Base-by-base conservation (phyloP, 2,797 vertebrate genomes). In the Lithobates pipiens region DNA sequence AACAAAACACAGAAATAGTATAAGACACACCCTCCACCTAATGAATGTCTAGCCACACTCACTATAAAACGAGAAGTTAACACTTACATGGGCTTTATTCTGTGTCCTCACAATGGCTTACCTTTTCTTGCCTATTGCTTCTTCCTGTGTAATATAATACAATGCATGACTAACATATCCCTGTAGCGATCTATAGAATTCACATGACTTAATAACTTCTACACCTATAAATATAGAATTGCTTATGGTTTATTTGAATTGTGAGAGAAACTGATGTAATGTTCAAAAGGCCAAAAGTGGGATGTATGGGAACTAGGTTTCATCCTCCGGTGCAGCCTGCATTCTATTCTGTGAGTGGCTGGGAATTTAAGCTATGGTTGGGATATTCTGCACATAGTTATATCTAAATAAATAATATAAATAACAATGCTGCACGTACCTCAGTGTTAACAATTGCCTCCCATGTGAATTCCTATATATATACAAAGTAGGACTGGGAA, bases 1-100 rank as follows among this genome's bases (percentile, higher is more conserved):
- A 50, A 50, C 76, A 63, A 78, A 42, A 34, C 34, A 44, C 25
- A 73, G 27, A 65, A n/a, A 85, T 11, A 83, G 10, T 29, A 25
- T 27, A 76, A 44, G 72, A 67, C 80, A 82, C 57, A 75, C 57
- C 80, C 42, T 67, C 1, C 16, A 32, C 15, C 15, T 23, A 61
- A 23, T 23, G 21, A 34, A 67, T 76, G 10, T 39, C 25, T 67
- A 29, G 72, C 25, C 39, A 76, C 36, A 21, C 65, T 68, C 65
- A 13, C 10, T 29, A 67, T 25, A 67, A 67, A 25, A 25, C 23
- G 8, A 65, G 61, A 65, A 10, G 21, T 67, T 29, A 67, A 67
- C 65, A 27, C 65, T 27, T 54, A 78, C 25, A 11, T 29, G 11
- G 25, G 65, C 25, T 13, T 13, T 67, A 67, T 67, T 29, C 65